Conservation (phyloP, 2,888 invertebrate genomes). For the Hydrotaea cyrtoneurina region DNA sequence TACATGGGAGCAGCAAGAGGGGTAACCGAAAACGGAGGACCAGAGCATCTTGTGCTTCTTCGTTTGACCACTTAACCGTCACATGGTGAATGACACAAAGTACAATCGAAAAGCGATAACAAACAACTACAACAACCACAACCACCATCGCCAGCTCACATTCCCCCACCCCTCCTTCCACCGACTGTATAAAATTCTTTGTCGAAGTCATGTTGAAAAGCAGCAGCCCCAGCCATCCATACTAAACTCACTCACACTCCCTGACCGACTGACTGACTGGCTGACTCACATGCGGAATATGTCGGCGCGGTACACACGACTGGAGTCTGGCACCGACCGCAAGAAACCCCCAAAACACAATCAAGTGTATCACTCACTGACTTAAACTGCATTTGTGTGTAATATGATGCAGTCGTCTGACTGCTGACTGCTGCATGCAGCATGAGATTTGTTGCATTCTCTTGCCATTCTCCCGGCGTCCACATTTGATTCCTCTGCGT, state of each 20-base stretch:
- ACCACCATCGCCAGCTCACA: conserved; percentile 28
- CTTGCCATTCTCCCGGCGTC: not conserved
- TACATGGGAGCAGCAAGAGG: conserved; percentile 3
- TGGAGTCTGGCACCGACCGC: conserved; percentile 1
- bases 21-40: not conserved
- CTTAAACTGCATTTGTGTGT: conserved; percentile 13
- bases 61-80: conserved; percentile 65
- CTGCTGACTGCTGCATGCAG: not conserved
- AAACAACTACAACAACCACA: conserved; percentile 57
- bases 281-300: conserved; percentile 21
- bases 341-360: conserved; percentile 36
- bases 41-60: conserved; percentile 31
- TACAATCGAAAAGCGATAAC: conserved; percentile 66
- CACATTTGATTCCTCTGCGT: not conserved
- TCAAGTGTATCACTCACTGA: conserved; percentile 44
- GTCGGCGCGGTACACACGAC: conserved; percentile 15
- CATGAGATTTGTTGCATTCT: conserved; percentile 33
- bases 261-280: conserved; percentile 29
- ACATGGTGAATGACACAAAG: conserved; percentile 67
- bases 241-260: conserved; percentile 23
- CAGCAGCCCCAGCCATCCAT: conserved; percentile 10
- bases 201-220: conserved; percentile 51
- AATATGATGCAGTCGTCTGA: conserved; percentile 11
- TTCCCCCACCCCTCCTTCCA: no score
- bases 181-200: conserved; percentile 35